Conservation (phyloP, 1,140 invertebrate species). For the Whitmania pigra region DNA sequence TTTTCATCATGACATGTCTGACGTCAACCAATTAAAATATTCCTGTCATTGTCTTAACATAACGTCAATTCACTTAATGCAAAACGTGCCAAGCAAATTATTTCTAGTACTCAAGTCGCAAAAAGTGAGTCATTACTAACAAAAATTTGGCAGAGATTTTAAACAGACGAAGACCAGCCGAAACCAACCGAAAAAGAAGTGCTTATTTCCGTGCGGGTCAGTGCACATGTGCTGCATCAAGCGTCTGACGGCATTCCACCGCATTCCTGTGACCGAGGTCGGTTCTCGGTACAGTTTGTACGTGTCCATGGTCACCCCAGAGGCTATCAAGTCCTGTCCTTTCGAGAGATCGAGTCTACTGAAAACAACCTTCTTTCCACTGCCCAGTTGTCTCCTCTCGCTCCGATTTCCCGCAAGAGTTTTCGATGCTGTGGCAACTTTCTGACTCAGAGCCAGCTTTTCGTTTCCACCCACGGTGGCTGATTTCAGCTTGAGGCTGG, state of each 20-base stretch:
- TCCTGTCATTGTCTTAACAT: not conserved
- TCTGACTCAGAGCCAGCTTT: not conserved
- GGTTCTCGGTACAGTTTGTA: not conserved
- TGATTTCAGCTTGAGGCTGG: not conserved
- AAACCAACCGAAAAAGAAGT: slow-evolving; percentile 7
- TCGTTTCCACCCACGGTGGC: not conserved
- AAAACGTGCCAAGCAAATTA: too few relatives aligned
- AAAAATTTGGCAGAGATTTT: too few relatives aligned
- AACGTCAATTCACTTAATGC: not conserved
- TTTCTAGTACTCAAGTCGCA: too few relatives aligned
- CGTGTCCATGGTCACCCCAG: not conserved
- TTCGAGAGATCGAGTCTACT: not conserved
- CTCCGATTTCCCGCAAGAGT: not conserved
- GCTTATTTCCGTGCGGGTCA: not conserved
- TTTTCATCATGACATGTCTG: too few relatives aligned
- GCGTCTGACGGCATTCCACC: slow-evolving; percentile 7
- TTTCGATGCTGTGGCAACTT: not conserved
- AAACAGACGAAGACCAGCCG: too few relatives aligned
- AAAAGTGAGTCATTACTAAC: too few relatives aligned
- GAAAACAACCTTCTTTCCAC: not conserved
- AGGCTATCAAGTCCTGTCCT: not conserved
- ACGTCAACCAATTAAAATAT: too few relatives aligned
- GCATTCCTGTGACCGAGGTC: not conserved
- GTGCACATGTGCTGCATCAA: slow-evolving; percentile 8
- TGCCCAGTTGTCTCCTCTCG: not conserved